Evolutionary conservation across 1,140 invertebrate genomes (phyloP).

Genomic region (Agrilus planipennis): DNA sequence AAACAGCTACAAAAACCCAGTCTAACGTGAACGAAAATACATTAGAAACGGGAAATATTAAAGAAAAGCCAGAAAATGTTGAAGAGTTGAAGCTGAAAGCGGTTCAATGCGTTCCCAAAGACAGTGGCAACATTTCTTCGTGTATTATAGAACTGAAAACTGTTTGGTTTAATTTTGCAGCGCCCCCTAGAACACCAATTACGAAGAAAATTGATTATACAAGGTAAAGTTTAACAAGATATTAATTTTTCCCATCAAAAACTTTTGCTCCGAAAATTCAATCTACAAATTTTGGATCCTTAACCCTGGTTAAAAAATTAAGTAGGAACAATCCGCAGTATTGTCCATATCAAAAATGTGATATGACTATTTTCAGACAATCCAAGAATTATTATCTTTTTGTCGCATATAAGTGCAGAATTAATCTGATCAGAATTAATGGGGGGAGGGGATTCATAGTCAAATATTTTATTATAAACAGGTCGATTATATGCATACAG

Average conservation of each 20-base stretch:
- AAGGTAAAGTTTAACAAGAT: slow-evolving; percentile 38
- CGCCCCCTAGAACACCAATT: slow-evolving; percentile 85
- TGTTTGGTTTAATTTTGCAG: slow-evolving; percentile 96
- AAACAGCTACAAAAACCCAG: slow-evolving; percentile 1
- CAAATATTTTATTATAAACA: too few species aligned
- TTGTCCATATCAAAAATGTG: too few species aligned
- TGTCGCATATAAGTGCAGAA: too few species aligned
- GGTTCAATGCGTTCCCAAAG: slow-evolving; percentile 27
- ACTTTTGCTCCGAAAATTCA: too few species aligned
- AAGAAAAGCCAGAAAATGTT: slow-evolving; percentile 37
- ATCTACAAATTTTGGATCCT: too few species aligned
- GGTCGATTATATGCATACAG: too few species aligned
- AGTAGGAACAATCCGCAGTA: too few species aligned
- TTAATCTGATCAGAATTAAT: too few species aligned
- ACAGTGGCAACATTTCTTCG: slow-evolving; percentile 59
- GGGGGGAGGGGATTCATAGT: too few species aligned
- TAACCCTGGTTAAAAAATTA: too few species aligned
- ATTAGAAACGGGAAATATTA: slow-evolving; percentile 35
- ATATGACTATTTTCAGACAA: too few species aligned
- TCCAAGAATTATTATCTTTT: too few species aligned
- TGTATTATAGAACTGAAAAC: slow-evolving; percentile 78
- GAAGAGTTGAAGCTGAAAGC: neutral
- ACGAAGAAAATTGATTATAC: slow-evolving; percentile 93
- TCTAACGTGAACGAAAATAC: slow-evolving; percentile 14
- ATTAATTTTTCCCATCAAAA: neutral